Evolutionary conservation across 1,140 invertebrate species (phyloP).

Genomic region (Heterodera carotae): DNA sequence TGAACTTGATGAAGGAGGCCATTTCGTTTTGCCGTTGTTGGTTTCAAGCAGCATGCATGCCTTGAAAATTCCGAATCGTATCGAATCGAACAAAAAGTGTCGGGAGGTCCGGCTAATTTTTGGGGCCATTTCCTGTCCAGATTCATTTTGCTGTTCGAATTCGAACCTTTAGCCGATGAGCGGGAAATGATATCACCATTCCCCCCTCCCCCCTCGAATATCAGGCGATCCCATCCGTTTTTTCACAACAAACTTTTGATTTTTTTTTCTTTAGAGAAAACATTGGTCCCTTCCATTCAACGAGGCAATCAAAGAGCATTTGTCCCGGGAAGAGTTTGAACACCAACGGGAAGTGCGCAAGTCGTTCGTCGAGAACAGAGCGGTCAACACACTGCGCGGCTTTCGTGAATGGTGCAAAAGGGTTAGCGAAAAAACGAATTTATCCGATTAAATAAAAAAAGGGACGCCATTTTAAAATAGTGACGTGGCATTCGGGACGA

Average conservation of each 20-base stretch:
- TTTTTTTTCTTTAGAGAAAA: not conserved
- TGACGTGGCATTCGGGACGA: not conserved
- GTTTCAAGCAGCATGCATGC: conserved; percentile 12
- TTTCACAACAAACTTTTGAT: conserved; percentile 9
- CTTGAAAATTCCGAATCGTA: no score
- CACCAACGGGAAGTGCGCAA: not conserved
- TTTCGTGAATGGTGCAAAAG: conserved; percentile 34
- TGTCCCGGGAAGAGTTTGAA: conserved; percentile 14
- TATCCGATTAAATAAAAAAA: no score
- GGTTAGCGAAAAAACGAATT: no score
- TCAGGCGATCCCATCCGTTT: no score
- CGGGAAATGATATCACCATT: not conserved
- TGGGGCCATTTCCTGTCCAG: not conserved
- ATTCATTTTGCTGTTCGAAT: not conserved
- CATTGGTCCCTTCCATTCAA: conserved; percentile 28
- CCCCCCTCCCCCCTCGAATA: no score
- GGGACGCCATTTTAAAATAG: not conserved
- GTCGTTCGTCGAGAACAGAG: not conserved
- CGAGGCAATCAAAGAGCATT: conserved; percentile 33
- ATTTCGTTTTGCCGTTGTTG: conserved; percentile 36
- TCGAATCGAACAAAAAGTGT: no score
- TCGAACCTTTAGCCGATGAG: not conserved
- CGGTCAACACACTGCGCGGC: conserved; percentile 10
- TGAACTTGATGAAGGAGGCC: conserved; percentile 33
- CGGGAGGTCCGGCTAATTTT: no score